phyloP scores from a whole-genome alignment of 1,140 invertebrate genomes.

The Neodiprion lecontei region DNA sequence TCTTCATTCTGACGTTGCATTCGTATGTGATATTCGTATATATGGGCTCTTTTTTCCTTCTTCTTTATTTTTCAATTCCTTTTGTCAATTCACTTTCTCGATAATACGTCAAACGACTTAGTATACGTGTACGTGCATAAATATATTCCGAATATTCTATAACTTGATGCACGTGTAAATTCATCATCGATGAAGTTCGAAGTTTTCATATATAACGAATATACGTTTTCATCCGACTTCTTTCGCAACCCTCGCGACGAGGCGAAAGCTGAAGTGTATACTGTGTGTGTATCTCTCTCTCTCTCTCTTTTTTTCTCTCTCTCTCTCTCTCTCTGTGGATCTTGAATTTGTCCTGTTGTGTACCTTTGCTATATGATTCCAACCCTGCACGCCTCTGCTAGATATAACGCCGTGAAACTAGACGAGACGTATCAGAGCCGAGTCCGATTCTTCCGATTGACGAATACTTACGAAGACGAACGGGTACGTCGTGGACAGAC shows the following conservation, averaged over 20 bases:
- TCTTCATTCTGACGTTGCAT: neutral
- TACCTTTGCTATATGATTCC: neutral
- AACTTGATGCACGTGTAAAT: too few relatives aligned
- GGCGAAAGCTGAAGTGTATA: too few relatives aligned
- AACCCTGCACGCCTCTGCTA: neutral
- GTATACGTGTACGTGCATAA: too few relatives aligned
- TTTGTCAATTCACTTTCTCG: conserved; percentile 9
- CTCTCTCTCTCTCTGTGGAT: neutral
- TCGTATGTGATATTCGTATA: neutral
- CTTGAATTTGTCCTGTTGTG: conserved; percentile 22
- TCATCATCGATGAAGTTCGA: too few relatives aligned
- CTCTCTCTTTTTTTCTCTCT: neutral
- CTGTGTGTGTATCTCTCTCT: neutral
- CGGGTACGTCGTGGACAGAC: neutral
- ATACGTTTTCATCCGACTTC: neutral
- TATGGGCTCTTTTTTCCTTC: conserved; percentile 6
- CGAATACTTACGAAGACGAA: conserved; percentile 2
- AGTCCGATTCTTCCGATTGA: neutral
- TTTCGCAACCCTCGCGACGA: too few relatives aligned
- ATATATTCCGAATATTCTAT: too few relatives aligned
- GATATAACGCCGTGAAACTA: neutral
- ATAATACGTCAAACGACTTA: conserved; percentile 21
- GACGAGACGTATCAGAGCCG: conserved; percentile 1
- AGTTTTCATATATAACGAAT: conserved; percentile 14
- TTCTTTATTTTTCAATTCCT: conserved; percentile 3